Conservation (phyloP, 1,140 invertebrate genomes). For the Meloidogyne exigua region DNA sequence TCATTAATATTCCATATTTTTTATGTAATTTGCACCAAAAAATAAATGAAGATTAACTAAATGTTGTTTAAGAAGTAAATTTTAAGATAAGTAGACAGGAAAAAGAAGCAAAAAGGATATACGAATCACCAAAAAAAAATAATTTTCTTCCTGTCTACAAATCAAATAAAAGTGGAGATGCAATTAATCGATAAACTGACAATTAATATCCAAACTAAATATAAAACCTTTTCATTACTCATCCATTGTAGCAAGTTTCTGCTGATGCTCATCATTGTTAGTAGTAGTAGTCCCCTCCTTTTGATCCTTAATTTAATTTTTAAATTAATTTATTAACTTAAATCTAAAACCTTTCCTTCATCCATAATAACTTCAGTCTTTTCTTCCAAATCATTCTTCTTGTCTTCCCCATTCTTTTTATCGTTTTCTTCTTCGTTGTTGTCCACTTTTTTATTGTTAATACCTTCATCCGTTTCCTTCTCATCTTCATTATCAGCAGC, state of each 20-base stretch:
- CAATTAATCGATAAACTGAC: background rate
- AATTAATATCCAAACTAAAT: background rate
- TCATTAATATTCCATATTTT: background rate
- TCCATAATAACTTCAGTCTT: background rate
- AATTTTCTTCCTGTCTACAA: background rate
- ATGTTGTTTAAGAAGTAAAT: background rate
- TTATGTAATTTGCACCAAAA: background rate
- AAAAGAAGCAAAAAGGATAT: background rate
- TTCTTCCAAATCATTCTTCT: no score
- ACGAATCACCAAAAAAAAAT: background rate
- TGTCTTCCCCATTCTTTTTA: background rate
- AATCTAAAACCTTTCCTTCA: background rate
- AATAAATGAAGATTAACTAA: background rate
- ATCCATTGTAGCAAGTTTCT: background rate
- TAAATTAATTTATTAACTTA: background rate
- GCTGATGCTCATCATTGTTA: background rate
- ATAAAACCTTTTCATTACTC: background rate
- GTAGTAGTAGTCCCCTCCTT: background rate
- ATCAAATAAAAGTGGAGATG: background rate
- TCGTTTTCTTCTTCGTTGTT: background rate
- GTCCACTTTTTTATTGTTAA: background rate
- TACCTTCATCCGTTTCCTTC: background rate
- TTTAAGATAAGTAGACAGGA: background rate
- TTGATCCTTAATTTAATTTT: background rate
- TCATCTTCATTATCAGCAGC: background rate